Conservation (phyloP, 2,888 invertebrate genomes). For the Tenthredo amoena region DNA sequence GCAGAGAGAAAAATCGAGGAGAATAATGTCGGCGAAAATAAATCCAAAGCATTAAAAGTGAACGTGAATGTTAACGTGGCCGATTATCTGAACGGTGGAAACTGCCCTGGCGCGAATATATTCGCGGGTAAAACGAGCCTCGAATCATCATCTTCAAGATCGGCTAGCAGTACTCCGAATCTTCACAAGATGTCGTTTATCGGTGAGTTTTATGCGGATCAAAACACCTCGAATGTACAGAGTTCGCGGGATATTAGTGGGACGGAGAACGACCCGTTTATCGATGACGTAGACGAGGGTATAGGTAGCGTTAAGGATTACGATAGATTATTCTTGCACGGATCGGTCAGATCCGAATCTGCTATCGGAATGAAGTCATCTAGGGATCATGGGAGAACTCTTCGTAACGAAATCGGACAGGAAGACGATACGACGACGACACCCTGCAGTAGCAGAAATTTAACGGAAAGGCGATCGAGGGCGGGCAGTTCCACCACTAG, state of each 20-base stretch:
- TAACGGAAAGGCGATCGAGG: constrained; percentile 54
- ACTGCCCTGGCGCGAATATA: constrained; percentile 2
- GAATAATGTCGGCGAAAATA: constrained; percentile 2
- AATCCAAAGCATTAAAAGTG: constrained; percentile 5
- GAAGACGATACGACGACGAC: constrained; percentile 52
- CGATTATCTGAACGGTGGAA: constrained; percentile 27
- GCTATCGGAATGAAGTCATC: constrained; percentile 36
- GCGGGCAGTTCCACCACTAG: constrained; percentile 57
- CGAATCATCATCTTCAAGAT: constrained; percentile 18
- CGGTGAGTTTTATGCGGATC: constrained; percentile 67
- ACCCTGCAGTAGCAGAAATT: constrained; percentile 55
- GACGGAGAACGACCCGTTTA: constrained; percentile 23
- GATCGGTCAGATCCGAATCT: constrained; percentile 43
- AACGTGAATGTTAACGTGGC: constrained; percentile 30
- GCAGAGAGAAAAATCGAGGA: neutral
- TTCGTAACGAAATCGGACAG: constrained; percentile 29
- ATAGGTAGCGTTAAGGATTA: constrained; percentile 49
- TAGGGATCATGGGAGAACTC: neutral
- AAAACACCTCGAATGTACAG: constrained; percentile 56
- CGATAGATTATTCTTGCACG: constrained; percentile 38
- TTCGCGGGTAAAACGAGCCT: constrained; percentile 21
- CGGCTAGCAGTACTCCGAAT: constrained; percentile 44
- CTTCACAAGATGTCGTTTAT: constrained; percentile 61
- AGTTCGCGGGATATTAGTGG: constrained; percentile 54
- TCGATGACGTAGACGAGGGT: constrained; percentile 45